Percentiles rank a stretch among this genome's conserved stretches.
Evolutionary conservation across 2,797 vertebrate species (phyloP).

Genomic region (Tenualosa thibaudeaui): DNA sequence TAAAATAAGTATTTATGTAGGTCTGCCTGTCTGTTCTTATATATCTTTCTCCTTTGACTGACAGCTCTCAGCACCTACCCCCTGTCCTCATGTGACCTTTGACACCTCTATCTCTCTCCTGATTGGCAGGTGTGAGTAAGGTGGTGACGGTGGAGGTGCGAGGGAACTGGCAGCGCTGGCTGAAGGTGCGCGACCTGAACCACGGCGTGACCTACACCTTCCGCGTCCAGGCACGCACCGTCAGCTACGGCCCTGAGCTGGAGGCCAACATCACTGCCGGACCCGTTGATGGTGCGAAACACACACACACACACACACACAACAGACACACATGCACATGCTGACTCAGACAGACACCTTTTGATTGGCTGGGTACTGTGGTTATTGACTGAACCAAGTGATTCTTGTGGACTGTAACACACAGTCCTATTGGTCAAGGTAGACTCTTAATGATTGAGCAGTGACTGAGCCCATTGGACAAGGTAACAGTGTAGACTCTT

Average conservation of each 20-base stretch:
- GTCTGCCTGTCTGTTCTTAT: no score
- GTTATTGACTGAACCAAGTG: not conserved
- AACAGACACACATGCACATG: no score
- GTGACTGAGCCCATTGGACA: not conserved
- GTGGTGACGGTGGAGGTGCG: constrained; percentile 79
- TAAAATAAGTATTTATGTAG: no score
- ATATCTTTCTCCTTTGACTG: not conserved
- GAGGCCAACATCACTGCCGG: constrained; percentile 78
- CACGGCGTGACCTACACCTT: constrained; percentile 77
- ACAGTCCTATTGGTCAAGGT: not conserved
- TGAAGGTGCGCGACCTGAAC: constrained; percentile 78
- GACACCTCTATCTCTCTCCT: not conserved
- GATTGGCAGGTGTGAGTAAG: constrained; percentile 74
- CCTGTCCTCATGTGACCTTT: not conserved
- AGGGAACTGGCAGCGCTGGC: constrained; percentile 75
- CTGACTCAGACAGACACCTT: not conserved
- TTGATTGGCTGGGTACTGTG: not conserved
- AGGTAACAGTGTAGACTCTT: not conserved
- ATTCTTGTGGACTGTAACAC: not conserved
- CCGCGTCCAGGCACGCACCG: constrained; percentile 76
- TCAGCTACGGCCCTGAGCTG: constrained; percentile 74
- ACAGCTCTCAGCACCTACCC: not conserved
- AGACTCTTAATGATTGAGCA: not conserved
- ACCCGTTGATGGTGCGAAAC: constrained; percentile 70
- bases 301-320: no score